phyloP scores from a whole-genome alignment of 2,888 invertebrate genomes.

The Amiota communis region DNA sequence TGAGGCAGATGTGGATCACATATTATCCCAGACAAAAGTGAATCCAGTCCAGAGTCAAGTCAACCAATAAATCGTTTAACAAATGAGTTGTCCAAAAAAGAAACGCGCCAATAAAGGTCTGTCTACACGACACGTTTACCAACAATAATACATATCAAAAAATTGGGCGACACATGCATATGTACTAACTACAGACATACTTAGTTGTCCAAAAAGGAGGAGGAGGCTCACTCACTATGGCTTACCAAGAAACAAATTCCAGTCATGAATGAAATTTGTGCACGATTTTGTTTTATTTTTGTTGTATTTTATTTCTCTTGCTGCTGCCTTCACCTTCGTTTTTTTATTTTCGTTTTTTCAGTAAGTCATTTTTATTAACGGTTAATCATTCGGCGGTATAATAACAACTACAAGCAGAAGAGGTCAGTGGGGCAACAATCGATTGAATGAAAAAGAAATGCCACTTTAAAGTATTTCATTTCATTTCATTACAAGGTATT shows the following conservation, averaged over 20 bases:
- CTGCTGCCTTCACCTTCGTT: conserved; percentile 11
- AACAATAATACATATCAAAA: background rate
- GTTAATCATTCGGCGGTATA: conserved; percentile 21
- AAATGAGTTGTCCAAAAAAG: conserved; percentile 21
- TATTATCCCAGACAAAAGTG: background rate
- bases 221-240: conserved; percentile 2
- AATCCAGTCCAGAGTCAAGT: background rate
- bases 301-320: conserved; percentile 9
- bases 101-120: conserved; percentile 21
- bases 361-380: conserved; percentile 25
- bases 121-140: background rate
- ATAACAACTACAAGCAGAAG: conserved; percentile 32
- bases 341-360: conserved; percentile 42
- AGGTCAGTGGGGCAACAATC: background rate
- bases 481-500: background rate
- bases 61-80: conserved; percentile 25
- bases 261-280: conserved; percentile 43
- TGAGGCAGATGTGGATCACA: background rate
- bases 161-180: conserved; percentile 5
- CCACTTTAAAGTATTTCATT: conserved; percentile 27
- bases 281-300: conserved; percentile 27
- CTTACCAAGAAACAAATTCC: conserved; percentile 30
- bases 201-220: background rate
- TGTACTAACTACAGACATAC: too few relatives aligned
- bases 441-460: background rate